Conservation (phyloP, 2,113 vertebrate genomes). For the Rhinoptilus africanus region DNA sequence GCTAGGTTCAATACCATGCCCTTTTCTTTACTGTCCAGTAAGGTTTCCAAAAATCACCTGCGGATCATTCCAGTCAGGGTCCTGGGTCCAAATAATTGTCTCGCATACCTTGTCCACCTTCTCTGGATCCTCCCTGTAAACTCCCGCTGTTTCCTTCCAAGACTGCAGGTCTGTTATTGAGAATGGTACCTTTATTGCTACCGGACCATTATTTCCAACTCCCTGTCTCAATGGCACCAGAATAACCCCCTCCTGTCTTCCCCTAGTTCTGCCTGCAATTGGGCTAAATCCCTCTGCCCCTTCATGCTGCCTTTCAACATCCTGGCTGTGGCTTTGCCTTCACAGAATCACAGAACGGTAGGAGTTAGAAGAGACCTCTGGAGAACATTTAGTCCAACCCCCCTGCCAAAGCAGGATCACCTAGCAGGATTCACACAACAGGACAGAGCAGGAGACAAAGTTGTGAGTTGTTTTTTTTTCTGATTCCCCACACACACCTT, state of each 20-base stretch:
- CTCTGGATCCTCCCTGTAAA: not conserved
- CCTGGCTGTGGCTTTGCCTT: not conserved
- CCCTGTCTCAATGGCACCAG: not conserved
- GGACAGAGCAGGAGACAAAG: too few relatives aligned
- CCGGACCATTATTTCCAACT: not conserved
- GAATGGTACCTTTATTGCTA: not conserved
- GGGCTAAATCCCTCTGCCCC: not conserved
- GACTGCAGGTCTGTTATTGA: not conserved
- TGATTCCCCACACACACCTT: too few relatives aligned
- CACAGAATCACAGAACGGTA: too few relatives aligned
- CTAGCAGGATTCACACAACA: too few relatives aligned
- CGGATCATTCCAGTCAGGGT: not conserved
- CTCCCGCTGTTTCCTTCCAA: not conserved
- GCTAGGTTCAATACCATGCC: not conserved
- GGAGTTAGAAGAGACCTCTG: too few relatives aligned
- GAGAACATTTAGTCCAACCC: too few relatives aligned
- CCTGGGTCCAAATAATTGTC: not conserved
- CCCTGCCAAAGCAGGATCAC: too few relatives aligned
- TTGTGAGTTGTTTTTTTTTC: too few relatives aligned
- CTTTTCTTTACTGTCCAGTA: not conserved
- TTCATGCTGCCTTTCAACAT: not conserved
- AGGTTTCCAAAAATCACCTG: not conserved
- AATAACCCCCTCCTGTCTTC: not conserved
- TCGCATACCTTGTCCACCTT: not conserved
- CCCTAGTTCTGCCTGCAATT: not conserved